These are phyloP conservation scores for Engystomops pustulosus DNA, from an alignment of 2,113 vertebrate species.

Conservation along the genomic window DNA sequence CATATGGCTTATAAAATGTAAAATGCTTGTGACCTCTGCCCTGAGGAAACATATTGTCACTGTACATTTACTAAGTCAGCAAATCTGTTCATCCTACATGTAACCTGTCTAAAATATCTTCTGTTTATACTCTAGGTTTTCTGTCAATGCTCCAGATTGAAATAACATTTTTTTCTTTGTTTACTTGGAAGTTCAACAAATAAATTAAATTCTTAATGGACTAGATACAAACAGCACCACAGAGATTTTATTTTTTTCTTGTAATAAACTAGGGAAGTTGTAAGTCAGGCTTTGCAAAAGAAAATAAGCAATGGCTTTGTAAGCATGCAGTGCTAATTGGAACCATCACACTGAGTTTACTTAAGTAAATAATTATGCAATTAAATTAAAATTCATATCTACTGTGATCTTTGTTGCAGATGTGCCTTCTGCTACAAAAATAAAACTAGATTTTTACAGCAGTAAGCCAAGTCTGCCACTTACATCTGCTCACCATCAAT, in stretches of 20 bases:
- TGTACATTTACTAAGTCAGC: neutral
- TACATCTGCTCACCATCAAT: neutral
- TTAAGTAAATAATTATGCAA: conserved; percentile 24
- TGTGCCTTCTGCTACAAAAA: neutral
- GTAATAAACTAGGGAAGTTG: conserved; percentile 12
- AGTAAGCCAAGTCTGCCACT: neutral
- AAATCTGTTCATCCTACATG: neutral
- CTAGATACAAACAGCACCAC: neutral
- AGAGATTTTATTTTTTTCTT: conserved; percentile 2
- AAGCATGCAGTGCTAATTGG: conserved; percentile 10
- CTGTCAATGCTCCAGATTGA: neutral
- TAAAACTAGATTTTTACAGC: neutral
- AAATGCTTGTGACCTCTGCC: neutral
- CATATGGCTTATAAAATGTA: neutral
- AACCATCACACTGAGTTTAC: conserved; percentile 5
- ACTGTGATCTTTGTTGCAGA: conserved; percentile 16
- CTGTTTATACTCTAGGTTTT: neutral
- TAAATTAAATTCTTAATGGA: conserved; percentile 17
- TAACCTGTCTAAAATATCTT: neutral
- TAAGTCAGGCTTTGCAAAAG: neutral
- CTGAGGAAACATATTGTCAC: neutral
- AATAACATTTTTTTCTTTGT: neutral
- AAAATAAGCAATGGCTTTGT: conserved; percentile 7
- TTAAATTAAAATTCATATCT: conserved; percentile 18
- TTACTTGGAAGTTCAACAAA: neutral